Evolutionary conservation across 2,113 vertebrate species (phyloP), one percentile per base, ranked within the genome.

Genomic region (Grammomys surdaster): DNA sequence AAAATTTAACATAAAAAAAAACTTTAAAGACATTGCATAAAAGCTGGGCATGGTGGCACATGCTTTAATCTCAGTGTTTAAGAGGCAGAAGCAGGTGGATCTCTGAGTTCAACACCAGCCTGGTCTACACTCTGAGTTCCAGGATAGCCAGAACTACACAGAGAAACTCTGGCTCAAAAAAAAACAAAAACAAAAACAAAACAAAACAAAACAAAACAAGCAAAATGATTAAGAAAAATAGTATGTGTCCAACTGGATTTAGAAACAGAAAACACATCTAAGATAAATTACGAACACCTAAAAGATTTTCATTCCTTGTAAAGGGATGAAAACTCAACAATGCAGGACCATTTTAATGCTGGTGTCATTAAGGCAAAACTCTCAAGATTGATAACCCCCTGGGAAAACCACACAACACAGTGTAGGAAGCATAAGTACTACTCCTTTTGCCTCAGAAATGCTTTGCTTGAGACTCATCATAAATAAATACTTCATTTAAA

Each of bases 201-300:
- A 70, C 10, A 26, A 81, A 94, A 94, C 78, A 93, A 85, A 87
- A 58, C 12, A 84, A 65, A 65, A 81, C 20, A 95, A 67, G 11
- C 6, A 77, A 94, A 93, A 88, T 81, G 56, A n/a, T 12, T 81
- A 69, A 69, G 51, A 88, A 95, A 95, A 87, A 96, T 7, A 92
- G 51, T 22, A 87, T 72, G 54, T 87, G 51, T 70, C 60, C 17
- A 93, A 65, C 33, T 92, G 33, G 54, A 58, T 43, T 33, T 58
- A 95, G 75, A 96, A 93, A 93, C 86, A 95, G 69, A 96, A 95
- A 93, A 93, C 86, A 95, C 0, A 90, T 40, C 85, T 36, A 63
- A n/a, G 31, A 88, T 91, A 95, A 96, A 96, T 81, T n/a, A 89
- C 19, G 93, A 70, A 81, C 75, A 78, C 17, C 70, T 0, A 72